These are phyloP conservation scores for Actias luna DNA, from an alignment of 2,888 invertebrate species.

Conservation along the genomic window DNA sequence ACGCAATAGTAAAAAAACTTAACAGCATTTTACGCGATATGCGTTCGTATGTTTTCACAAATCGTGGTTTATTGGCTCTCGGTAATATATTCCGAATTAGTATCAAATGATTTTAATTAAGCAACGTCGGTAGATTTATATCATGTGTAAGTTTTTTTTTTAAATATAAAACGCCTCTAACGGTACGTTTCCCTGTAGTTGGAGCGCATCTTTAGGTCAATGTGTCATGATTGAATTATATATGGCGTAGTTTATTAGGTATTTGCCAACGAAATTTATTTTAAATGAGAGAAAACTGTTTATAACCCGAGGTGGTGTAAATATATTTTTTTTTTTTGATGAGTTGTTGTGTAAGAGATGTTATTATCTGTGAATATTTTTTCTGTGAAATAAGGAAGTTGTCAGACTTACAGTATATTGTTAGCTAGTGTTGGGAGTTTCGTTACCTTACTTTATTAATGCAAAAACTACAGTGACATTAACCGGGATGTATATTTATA, in stretches of 20 bases:
- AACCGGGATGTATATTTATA: too few relatives aligned
- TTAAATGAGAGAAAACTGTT: slow-evolving; percentile 16
- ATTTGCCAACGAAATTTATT: slow-evolving; percentile 13
- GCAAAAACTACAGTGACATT: too few relatives aligned
- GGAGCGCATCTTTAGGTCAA: slow-evolving; percentile 31
- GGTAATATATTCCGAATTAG: slow-evolving; percentile 73
- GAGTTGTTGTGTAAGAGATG: neutral
- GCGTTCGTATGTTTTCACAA: slow-evolving; percentile 43
- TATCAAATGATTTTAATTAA: slow-evolving; percentile 75
- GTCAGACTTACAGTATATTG: too few relatives aligned
- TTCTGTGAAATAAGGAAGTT: too few relatives aligned
- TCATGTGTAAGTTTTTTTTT: slow-evolving; percentile 46
- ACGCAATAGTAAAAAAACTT: neutral
- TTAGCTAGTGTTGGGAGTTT: too few relatives aligned
- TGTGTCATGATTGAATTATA: slow-evolving; percentile 23
- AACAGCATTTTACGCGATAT: slow-evolving; percentile 22
- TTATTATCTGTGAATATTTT: neutral
- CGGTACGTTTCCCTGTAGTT: slow-evolving; percentile 44
- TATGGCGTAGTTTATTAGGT: slow-evolving; percentile 13
- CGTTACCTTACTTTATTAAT: too few relatives aligned
- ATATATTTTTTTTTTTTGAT: neutral
- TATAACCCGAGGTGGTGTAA: slow-evolving; percentile 4
- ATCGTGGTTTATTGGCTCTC: slow-evolving; percentile 64
- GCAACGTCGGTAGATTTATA: slow-evolving; percentile 55
- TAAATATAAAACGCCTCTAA: slow-evolving; percentile 43